Conservation (phyloP, 2,797 vertebrate species). For the Enoplosus armatus region DNA sequence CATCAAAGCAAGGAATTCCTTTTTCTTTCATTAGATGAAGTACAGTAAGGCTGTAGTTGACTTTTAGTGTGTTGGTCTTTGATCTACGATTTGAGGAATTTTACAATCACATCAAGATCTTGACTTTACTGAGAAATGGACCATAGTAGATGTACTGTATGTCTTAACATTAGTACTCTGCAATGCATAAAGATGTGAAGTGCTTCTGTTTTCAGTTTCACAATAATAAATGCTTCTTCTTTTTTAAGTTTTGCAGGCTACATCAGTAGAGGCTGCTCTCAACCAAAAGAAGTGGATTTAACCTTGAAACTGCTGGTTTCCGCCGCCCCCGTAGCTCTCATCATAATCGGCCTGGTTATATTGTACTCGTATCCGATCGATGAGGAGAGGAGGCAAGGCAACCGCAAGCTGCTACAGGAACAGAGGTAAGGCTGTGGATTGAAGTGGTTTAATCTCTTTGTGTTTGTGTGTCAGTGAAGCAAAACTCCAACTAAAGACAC, state of each 20-base stretch:
- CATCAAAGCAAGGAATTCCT: conserved; percentile 68
- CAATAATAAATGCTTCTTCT: not conserved
- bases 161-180: not conserved
- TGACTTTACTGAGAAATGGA: not conserved
- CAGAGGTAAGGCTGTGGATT: conserved; percentile 82
- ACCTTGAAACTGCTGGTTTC: conserved; percentile 95
- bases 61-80: conserved; percentile 27
- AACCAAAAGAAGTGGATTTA: conserved; percentile 88
- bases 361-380: conserved; percentile 94
- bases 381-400: conserved; percentile 89
- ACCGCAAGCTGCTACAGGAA: conserved; percentile 92
- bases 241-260: conserved; percentile 93
- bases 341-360: conserved; percentile 91
- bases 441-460: not conserved
- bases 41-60: conserved; percentile 39
- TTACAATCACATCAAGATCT: conserved; percentile 9
- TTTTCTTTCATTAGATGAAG: conserved; percentile 39
- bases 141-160: no score
- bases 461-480: not conserved
- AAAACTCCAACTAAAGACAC: not conserved
- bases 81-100: conserved; percentile 26
- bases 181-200: not conserved
- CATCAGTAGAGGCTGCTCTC: conserved; percentile 89
- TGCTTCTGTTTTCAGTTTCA: not conserved
- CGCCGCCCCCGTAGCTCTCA: conserved; percentile 89